Conservation (phyloP, 23 tunicate genomes). For the Corella eumyota region DNA sequence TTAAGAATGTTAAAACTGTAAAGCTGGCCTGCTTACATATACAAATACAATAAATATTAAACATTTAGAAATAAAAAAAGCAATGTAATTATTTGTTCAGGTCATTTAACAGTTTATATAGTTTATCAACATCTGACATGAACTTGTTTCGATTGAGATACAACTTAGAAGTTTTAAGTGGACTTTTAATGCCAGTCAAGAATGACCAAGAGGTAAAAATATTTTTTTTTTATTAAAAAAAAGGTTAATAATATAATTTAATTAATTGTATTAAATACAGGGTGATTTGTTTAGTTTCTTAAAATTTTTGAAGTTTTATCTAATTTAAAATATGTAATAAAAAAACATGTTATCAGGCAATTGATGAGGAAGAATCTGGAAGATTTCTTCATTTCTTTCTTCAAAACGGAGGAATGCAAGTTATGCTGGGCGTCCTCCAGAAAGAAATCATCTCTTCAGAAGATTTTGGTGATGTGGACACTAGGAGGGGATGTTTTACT, state of each 20-base stretch:
- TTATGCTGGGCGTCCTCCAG: slow-evolving; percentile 55
- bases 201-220: slow-evolving; percentile 46
- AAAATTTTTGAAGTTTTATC: too few species aligned
- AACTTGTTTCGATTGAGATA: slow-evolving; percentile 72
- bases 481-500: slow-evolving; percentile 59
- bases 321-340: too few species aligned
- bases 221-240: too few species aligned
- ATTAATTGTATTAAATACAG: too few species aligned
- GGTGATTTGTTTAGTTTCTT: too few species aligned
- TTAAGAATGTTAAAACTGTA: too few species aligned
- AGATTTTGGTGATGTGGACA: slow-evolving; percentile 52
- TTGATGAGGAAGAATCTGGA: slow-evolving; percentile 19
- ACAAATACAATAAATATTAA: not conserved
- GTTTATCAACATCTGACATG: slow-evolving; percentile 56
- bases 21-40: too few species aligned
- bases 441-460: slow-evolving; percentile 55
- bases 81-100: slow-evolving; percentile 4
- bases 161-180: slow-evolving; percentile 72
- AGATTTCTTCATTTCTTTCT: slow-evolving; percentile 32
- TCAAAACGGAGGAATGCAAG: slow-evolving; percentile 41
- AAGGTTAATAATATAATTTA: too few species aligned
- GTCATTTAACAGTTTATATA: slow-evolving; percentile 30
- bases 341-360: slow-evolving; percentile 1
- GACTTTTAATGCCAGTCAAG: slow-evolving; percentile 48
- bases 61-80: not conserved